Conservation (phyloP, 2,888 invertebrate genomes). For the Lacanobia wlatinum region DNA sequence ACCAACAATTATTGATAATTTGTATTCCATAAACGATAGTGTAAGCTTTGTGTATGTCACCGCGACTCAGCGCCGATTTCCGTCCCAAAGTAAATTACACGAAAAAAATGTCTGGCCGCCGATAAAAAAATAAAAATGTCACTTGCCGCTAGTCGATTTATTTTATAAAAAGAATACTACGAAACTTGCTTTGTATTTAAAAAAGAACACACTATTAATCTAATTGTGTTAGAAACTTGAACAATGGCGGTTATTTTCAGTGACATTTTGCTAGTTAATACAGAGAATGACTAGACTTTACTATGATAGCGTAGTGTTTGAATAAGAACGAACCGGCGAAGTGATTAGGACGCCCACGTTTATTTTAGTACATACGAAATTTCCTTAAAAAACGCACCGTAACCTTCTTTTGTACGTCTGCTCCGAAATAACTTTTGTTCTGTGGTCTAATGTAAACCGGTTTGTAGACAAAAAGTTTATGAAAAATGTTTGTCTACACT, state of each 20-base stretch:
- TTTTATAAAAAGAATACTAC: constrained; percentile 28
- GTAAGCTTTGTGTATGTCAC: constrained; percentile 65
- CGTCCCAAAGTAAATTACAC: constrained; percentile 59
- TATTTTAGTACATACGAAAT: constrained; percentile 69
- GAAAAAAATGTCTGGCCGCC: constrained; percentile 49
- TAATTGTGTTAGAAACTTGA: constrained; percentile 41
- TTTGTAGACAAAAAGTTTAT: background rate
- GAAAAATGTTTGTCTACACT: background rate
- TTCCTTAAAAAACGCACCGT: constrained; percentile 73
- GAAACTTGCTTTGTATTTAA: constrained; percentile 29
- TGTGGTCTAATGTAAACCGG: constrained; percentile 50
- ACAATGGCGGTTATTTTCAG: constrained; percentile 55
- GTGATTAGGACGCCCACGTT: constrained; percentile 70
- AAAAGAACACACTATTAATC: constrained; percentile 46
- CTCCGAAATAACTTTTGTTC: constrained; percentile 70
- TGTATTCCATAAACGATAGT: constrained; percentile 76
- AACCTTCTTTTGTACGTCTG: constrained; percentile 75
- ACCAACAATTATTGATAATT: constrained; percentile 75
- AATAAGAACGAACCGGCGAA: constrained; percentile 53
- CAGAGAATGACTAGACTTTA: constrained; percentile 37
- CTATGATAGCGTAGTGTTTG: constrained; percentile 46
- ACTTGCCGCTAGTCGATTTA: constrained; percentile 13
- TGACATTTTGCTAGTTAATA: constrained; percentile 22
- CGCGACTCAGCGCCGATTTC: constrained; percentile 65
- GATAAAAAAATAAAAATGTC: constrained; percentile 34